Evolutionary conservation across 2,113 vertebrate species (phyloP).

Genomic region (Myotis yumanensis): DNA sequence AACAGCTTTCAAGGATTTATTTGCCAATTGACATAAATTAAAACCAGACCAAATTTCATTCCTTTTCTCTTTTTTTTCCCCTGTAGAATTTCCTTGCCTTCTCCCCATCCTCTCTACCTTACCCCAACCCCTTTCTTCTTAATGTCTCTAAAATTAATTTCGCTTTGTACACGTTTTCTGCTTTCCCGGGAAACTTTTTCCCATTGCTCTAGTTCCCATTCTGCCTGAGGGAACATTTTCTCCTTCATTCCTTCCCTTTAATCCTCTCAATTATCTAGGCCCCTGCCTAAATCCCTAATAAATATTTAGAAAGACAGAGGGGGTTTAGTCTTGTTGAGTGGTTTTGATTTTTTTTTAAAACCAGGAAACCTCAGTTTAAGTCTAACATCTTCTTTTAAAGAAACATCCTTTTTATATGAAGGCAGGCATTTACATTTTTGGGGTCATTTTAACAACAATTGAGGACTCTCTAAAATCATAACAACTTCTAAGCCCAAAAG

Average conservation of each 20-base stretch:
- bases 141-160: constrained; percentile 44
- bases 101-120: neutral
- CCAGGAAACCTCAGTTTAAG: constrained; percentile 47
- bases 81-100: constrained; percentile 45
- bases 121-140: neutral
- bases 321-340: constrained; percentile 11
- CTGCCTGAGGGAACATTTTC: constrained; percentile 58
- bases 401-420: constrained; percentile 62
- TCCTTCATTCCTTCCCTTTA: constrained; percentile 52
- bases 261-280: constrained; percentile 51
- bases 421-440: constrained; percentile 29
- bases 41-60: constrained; percentile 74
- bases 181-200: constrained; percentile 48
- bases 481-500: constrained; percentile 32
- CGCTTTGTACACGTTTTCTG: constrained; percentile 40
- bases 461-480: neutral
- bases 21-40: constrained; percentile 77
- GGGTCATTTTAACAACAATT: constrained; percentile 43
- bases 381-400: constrained; percentile 51
- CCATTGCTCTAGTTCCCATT: neutral
- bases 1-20: constrained; percentile 74
- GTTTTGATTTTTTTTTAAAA: neutral
- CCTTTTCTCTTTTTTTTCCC: constrained; percentile 55
- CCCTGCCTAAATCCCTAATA: constrained; percentile 45
- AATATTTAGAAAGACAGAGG: constrained; percentile 37